Conservation (phyloP, 2,888 invertebrate genomes). For the Dastarcus helophoroides region DNA sequence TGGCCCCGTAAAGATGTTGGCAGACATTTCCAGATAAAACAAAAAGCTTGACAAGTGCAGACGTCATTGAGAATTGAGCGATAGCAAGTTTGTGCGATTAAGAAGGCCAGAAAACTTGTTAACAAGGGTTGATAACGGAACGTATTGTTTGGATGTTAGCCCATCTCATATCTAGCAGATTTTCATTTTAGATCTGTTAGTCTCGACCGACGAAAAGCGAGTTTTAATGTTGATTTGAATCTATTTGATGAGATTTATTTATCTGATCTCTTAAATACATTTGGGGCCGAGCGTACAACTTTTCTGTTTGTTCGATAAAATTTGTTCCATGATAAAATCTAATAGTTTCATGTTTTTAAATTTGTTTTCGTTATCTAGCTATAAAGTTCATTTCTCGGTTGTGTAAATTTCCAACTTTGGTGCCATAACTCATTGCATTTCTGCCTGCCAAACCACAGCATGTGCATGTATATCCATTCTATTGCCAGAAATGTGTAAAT, state of each 20-base stretch:
- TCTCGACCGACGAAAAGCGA: slow-evolving; percentile 21
- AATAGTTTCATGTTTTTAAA: slow-evolving; percentile 30
- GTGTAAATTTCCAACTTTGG: slow-evolving; percentile 24
- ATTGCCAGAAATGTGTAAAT: no score
- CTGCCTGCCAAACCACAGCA: no score
- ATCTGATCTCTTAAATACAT: slow-evolving; percentile 30
- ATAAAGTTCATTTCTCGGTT: slow-evolving; percentile 24
- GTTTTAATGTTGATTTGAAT: slow-evolving; percentile 39
- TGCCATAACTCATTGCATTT: no score
- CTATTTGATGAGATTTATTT: slow-evolving; percentile 38
- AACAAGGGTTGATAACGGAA: slow-evolving; percentile 35
- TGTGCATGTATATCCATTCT: no score
- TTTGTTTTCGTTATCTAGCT: slow-evolving; percentile 27
- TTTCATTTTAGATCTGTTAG: slow-evolving; percentile 38
- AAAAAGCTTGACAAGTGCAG: slow-evolving; percentile 33
- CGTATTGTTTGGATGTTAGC: slow-evolving; percentile 37
- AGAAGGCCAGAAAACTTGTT: slow-evolving; percentile 34
- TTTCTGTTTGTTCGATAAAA: slow-evolving; percentile 28
- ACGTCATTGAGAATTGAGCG: slow-evolving; percentile 23
- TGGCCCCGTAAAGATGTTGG: slow-evolving; percentile 23
- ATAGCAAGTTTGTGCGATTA: slow-evolving; percentile 33
- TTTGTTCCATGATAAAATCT: slow-evolving; percentile 26
- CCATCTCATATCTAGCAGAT: slow-evolving; percentile 32
- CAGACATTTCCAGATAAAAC: slow-evolving; percentile 30
- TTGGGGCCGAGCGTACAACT: slow-evolving; percentile 1